Evolutionary conservation across 2,797 vertebrate species (phyloP).

Genomic region (Siniperca scherzeri): DNA sequence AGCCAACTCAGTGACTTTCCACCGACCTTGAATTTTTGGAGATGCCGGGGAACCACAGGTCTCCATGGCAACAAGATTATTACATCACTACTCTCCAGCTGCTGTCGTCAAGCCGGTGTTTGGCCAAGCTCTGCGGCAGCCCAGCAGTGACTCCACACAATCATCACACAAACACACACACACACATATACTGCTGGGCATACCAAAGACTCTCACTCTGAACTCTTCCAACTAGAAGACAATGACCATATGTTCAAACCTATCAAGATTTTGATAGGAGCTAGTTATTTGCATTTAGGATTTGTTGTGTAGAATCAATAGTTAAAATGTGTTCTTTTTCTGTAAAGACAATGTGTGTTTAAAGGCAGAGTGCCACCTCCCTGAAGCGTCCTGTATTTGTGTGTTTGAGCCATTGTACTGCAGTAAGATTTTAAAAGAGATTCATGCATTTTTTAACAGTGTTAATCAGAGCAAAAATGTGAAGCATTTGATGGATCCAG

Average conservation of each 20-base stretch:
- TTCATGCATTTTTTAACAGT: not conserved
- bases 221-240: conserved; percentile 43
- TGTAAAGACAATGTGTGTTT: not conserved
- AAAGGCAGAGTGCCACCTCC: not conserved
- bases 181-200: conserved; percentile 23
- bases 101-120: conserved; percentile 82
- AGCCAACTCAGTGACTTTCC: conserved; percentile 80
- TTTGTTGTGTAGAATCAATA: not conserved
- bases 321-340: not conserved
- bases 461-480: not conserved
- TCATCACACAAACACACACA: conserved; percentile 28
- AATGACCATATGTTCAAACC: conserved; percentile 9
- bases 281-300: not conserved
- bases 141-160: conserved; percentile 69
- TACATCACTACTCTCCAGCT: conserved; percentile 85
- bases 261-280: conserved; percentile 18
- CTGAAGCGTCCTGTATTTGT: not conserved
- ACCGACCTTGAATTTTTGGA: conserved; percentile 84
- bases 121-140: conserved; percentile 76
- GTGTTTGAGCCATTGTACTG: conserved; percentile 1
- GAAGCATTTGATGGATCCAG: not conserved
- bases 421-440: conserved; percentile 8
- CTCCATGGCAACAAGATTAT: conserved; percentile 88
- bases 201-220: conserved; percentile 42
- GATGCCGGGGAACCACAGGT: conserved; percentile 79